phyloP scores from a whole-genome alignment of 2,113 vertebrate genomes.

The Centrocercus urophasianus region DNA sequence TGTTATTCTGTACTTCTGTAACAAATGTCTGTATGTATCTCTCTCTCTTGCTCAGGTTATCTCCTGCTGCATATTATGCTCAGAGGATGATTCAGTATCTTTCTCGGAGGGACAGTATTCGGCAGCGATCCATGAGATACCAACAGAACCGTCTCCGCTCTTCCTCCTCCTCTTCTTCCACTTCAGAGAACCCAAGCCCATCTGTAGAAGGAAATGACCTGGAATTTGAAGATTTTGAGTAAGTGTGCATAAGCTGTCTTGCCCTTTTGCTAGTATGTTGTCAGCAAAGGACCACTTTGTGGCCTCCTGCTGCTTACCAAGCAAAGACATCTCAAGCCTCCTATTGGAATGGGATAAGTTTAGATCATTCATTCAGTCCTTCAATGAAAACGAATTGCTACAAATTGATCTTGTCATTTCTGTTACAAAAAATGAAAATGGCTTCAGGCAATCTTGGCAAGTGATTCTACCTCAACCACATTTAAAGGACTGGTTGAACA shows the following conservation, averaged over 20 bases:
- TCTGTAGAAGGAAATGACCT: slow-evolving; percentile 92
- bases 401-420: neutral
- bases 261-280: neutral
- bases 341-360: neutral
- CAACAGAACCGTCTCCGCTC: slow-evolving; percentile 95
- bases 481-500: neutral
- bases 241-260: slow-evolving; percentile 70
- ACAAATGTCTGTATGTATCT: neutral
- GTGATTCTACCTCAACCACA: neutral
- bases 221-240: slow-evolving; percentile 98
- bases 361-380: neutral
- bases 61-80: slow-evolving; percentile 97
- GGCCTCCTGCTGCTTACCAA: neutral
- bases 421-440: neutral
- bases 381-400: neutral
- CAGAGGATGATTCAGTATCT: slow-evolving; percentile 99
- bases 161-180: slow-evolving; percentile 85
- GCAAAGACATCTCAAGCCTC: neutral
- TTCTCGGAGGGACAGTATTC: slow-evolving; percentile 96
- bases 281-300: neutral
- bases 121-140: slow-evolving; percentile 94
- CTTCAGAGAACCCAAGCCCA: slow-evolving; percentile 82
- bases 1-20: neutral
- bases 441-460: neutral
- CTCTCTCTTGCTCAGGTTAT: slow-evolving; percentile 84